Evolutionary conservation across 2,888 invertebrate genomes (phyloP), one percentile per base, ranked within the genome.

Genomic region (Tanytarsus gracilentus): DNA sequence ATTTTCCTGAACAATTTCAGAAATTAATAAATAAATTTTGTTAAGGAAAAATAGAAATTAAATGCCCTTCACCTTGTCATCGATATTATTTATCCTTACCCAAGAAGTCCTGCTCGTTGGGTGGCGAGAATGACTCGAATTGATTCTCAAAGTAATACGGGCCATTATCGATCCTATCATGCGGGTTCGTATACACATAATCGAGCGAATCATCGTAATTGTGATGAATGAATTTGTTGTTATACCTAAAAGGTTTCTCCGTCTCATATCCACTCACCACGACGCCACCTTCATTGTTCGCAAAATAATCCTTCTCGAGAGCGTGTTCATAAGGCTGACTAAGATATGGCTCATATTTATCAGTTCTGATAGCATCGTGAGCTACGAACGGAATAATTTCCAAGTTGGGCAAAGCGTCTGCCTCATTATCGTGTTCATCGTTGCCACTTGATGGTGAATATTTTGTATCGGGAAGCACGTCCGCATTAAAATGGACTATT

Each of bases 311-410:
- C 40, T 55, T 55, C 21, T 55, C 55, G 9, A 55, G 76, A n/a
- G n/a, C n/a, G 65, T 75, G 72, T 63, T 72, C 67, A 60, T 75
- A 75, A 18, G 73, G 53, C 1, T 62, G 59, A 9, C 69, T 66
- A 62, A 68, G 69, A n/a, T 61, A 62, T 9, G 70, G 67, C 0
- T 74, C 71, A 61, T 74, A 76, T 3, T 70, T 67, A 8, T 70
- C 64, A 7, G 69, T 67, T 49, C 74, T 72, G 11, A 90, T 81
- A 1, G 91, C 91, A 69, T 91, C 91, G 4, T 88, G 87, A 27
- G 89, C 88, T 63, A 90, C 82, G 71, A 91, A 91, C 6, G 90
- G 89, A 66, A 91, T 90, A 56, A 91, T 91, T 70, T 89, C 89
- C 53, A 89, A 76, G 72, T 89, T 89, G 0, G 89, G 89, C 61